These are phyloP conservation scores for Pseudomyrmex concolor DNA, from an alignment of 1,140 invertebrate species.

Conservation along the genomic window DNA sequence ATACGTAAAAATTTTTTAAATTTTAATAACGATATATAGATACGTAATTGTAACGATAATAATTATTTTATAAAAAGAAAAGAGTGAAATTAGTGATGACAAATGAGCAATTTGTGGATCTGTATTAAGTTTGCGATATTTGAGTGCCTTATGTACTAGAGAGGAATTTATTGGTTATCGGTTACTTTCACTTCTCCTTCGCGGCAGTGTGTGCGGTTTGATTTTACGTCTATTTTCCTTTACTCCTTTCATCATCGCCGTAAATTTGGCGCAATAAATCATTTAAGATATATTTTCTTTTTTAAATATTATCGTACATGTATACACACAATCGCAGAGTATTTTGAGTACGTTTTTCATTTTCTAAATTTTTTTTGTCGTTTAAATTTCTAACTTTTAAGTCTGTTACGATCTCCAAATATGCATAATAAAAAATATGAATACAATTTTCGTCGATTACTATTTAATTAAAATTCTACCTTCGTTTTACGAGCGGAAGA, in stretches of 20 bases:
- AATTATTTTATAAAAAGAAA: background rate
- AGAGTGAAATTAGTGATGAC: slow-evolving; percentile 5
- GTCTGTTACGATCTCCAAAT: no score
- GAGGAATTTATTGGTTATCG: slow-evolving; percentile 71
- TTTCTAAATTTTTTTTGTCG: no score
- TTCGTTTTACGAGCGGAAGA: no score
- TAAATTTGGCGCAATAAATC: slow-evolving; percentile 58
- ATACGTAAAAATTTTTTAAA: no score
- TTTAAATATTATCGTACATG: slow-evolving; percentile 18
- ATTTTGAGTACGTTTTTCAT: slow-evolving; percentile 1
- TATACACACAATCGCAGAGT: background rate
- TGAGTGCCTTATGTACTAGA: slow-evolving; percentile 53
- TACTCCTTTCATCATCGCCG: slow-evolving; percentile 48
- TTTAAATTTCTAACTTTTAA: no score
- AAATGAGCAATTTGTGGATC: background rate
- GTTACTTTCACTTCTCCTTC: slow-evolving; percentile 50
- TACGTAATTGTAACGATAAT: background rate
- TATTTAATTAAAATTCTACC: no score
- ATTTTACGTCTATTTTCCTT: slow-evolving; percentile 37
- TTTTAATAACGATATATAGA: slow-evolving; percentile 1
- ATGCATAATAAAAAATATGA: no score
- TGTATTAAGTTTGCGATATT: slow-evolving; percentile 57
- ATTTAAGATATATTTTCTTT: slow-evolving; percentile 47
- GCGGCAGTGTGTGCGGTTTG: slow-evolving; percentile 27
- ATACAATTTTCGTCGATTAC: no score